Percentiles rank a stretch among this genome's conserved stretches.
These are phyloP conservation scores for Drosophila pseudotakahashii DNA, from an alignment of 2,888 invertebrate genomes.

Conservation along the genomic window DNA sequence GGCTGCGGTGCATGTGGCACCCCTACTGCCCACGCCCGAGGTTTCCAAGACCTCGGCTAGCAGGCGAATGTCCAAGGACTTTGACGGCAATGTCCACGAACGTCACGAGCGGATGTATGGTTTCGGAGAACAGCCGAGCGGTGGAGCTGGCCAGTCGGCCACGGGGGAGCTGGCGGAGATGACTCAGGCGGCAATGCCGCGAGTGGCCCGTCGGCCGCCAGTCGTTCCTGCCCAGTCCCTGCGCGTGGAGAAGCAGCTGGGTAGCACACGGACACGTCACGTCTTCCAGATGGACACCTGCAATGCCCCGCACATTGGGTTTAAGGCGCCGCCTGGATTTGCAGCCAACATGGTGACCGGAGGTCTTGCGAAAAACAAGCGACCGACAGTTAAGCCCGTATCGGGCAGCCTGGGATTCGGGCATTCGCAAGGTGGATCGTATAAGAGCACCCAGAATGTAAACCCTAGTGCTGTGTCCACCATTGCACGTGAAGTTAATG, in stretches of 20 bases:
- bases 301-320: constrained; percentile 57
- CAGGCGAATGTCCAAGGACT: constrained; percentile 47
- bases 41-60: constrained; percentile 52
- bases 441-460: constrained; percentile 26
- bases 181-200: neutral
- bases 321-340: constrained; percentile 12
- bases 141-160: constrained; percentile 40
- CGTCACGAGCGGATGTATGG: constrained; percentile 37
- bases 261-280: constrained; percentile 35
- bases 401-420: constrained; percentile 41
- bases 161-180: constrained; percentile 6
- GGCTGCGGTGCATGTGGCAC: constrained; percentile 48
- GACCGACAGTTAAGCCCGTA: neutral
- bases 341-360: constrained; percentile 3
- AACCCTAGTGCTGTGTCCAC: constrained; percentile 57
- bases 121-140: neutral
- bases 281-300: constrained; percentile 53
- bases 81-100: constrained; percentile 46
- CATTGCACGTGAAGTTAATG: constrained; percentile 55
- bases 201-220: constrained; percentile 25
- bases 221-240: constrained; percentile 68
- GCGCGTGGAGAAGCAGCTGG: constrained; percentile 67
- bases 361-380: neutral
- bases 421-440: neutral
- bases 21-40: constrained; percentile 47